Conservation (phyloP, 2,113 vertebrate species). For the Brachypodius melanocephalos region DNA sequence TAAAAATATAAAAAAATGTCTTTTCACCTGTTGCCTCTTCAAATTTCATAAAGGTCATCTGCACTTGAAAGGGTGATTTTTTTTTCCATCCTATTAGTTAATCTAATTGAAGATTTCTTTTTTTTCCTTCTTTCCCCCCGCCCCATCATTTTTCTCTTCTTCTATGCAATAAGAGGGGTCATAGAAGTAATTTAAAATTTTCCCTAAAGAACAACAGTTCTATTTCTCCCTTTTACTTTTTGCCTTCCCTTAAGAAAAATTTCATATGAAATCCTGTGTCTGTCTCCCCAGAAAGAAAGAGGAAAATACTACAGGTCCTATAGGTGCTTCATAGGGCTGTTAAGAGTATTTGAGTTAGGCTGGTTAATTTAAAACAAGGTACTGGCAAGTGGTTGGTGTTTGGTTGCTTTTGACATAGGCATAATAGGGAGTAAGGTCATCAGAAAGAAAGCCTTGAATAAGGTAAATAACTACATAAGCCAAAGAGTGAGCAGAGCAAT, state of each 20-base stretch:
- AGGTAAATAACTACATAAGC: neutral
- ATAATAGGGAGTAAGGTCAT: neutral
- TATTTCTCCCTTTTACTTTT: neutral
- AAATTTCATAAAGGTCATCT: neutral
- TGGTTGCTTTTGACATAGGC: neutral
- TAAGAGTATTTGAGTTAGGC: neutral
- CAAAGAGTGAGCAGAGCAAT: neutral
- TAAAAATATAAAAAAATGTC: neutral
- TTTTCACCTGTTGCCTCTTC: neutral
- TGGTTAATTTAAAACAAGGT: neutral
- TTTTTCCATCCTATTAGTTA: neutral
- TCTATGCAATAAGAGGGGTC: neutral
- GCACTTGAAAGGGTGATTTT: neutral
- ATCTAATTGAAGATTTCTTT: neutral
- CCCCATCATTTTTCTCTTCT: neutral
- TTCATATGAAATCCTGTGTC: neutral
- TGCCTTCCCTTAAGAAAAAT: neutral
- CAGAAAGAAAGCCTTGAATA: neutral
- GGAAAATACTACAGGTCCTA: neutral
- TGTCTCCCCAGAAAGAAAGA: neutral
- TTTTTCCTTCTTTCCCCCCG: fast-evolving
- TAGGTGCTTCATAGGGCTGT: neutral
- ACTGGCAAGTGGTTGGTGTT: neutral
- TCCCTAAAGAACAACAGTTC: neutral
- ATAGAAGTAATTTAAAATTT: neutral